These are phyloP conservation scores for Cephus rjabovi DNA, from an alignment of 2,888 invertebrate species.

Conservation along the genomic window DNA sequence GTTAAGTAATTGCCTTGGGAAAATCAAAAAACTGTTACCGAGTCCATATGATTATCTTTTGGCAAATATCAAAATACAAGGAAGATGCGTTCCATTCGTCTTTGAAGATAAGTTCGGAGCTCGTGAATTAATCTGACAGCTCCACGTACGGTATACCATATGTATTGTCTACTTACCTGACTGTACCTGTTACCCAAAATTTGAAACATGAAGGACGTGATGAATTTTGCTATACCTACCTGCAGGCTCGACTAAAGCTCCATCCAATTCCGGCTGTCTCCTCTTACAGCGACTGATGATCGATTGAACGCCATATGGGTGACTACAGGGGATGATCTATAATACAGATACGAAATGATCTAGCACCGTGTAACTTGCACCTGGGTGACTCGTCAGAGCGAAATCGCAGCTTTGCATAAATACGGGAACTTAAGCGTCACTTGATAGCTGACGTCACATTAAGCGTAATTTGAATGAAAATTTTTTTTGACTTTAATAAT, in stretches of 20 bases:
- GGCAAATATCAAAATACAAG: background rate
- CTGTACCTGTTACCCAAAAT: background rate
- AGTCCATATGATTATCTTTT: background rate
- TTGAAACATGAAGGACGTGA: background rate
- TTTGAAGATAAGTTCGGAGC: too few species aligned
- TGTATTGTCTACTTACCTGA: background rate
- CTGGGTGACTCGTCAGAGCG: background rate
- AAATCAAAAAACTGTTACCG: background rate
- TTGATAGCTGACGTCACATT: background rate
- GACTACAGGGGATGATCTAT: background rate
- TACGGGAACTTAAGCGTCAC: background rate
- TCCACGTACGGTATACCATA: too few species aligned
- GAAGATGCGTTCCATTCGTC: too few species aligned
- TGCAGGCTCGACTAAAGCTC: background rate
- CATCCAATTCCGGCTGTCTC: slow-evolving; percentile 1
- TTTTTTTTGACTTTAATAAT: too few species aligned
- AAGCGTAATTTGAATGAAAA: background rate
- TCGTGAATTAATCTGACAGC: too few species aligned
- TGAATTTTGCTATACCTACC: background rate
- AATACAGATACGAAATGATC: background rate
- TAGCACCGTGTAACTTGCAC: background rate
- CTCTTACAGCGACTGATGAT: background rate
- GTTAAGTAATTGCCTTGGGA: background rate
- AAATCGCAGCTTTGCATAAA: background rate
- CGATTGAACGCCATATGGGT: slow-evolving; percentile 1